Percentiles rank a stretch among this genome's conserved stretches.
These are phyloP conservation scores for Hemiprocne comata DNA, from an alignment of 2,113 vertebrate genomes.

Conservation along the genomic window DNA sequence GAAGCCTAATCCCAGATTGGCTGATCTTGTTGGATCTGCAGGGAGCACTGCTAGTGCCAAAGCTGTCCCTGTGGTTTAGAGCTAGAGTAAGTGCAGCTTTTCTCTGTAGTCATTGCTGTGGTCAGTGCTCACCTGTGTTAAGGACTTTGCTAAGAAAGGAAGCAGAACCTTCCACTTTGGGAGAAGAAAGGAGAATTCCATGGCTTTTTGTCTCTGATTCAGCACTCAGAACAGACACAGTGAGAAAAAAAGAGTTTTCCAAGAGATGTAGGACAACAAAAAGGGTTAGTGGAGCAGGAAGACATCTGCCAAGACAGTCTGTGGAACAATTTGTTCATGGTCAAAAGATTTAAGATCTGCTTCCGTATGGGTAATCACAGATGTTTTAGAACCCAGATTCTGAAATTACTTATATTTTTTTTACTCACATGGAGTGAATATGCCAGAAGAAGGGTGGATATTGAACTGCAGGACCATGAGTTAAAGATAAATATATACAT, in stretches of 20 bases:
- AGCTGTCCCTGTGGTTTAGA: neutral
- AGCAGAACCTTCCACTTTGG: neutral
- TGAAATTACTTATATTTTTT: neutral
- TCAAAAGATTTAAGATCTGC: neutral
- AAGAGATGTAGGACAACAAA: neutral
- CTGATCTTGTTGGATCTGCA: neutral
- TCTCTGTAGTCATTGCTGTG: neutral
- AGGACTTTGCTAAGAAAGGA: neutral
- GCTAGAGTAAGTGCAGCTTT: neutral
- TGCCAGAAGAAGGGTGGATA: neutral
- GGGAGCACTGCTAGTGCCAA: neutral
- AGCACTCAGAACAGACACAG: neutral
- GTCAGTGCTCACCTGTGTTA: neutral
- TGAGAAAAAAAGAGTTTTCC: neutral
- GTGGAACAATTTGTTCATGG: neutral
- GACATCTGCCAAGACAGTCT: neutral
- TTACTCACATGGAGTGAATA: neutral
- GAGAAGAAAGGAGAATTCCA: neutral
- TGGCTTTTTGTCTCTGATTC: neutral
- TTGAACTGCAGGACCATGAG: neutral
- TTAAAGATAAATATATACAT: neutral
- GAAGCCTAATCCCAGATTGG: neutral
- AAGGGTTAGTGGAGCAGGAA: neutral
- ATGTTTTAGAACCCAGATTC: neutral
- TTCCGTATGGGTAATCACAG: neutral